Base-by-base conservation (phyloP, 2,113 vertebrate species). In the Rhabdornis inornatus region DNA sequence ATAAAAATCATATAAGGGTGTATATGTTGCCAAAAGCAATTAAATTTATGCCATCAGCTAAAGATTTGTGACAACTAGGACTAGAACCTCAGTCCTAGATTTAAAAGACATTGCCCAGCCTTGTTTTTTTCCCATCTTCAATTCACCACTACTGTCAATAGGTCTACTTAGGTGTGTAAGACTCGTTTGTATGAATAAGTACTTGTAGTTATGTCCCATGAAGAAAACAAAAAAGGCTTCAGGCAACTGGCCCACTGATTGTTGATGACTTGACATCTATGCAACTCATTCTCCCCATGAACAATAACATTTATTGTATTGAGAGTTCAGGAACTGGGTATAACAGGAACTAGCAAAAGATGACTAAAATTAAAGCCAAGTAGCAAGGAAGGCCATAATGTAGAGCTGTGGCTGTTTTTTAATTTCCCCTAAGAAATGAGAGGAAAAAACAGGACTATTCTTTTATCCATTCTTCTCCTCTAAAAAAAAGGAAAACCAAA, bases 181-280 rank as follows among this genome's bases (percentile, higher is more conserved):
- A 49, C 12, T 47, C 19, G 2, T 72, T 95, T 65, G n/a, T 68
- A 71, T 35, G 40, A 91, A 71, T 71, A 92, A 82, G 19, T 40
- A 44, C 25, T 78, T 75, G 37, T 14, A 78, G 52, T 60, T 93
- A 70, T n/a, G 49, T 87, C 56, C 63, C 81, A 75, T 76, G 74
- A 95, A 93, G 76, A 89, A 95, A 93, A 84, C 44, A 89, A 83
- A 91, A 92, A 56, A 25, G 8, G 22, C 47, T 87, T 92, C 60
- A 70, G 91, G 86, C 42, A 89, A 75, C 49, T 89, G 52, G 71
- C 76, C 86, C 89, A 68, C 23, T 93, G 71, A 92, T 94, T 92
- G 83, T 92, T 94, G 83, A 92, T 83, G 80, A 76, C 31, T 94
- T 96, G 82, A 93, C 76, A 83, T 92, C 90, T 92, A 88, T 90